phyloP scores from a whole-genome alignment of 2,888 invertebrate species.

The Hirtodrosophila histrioides region DNA sequence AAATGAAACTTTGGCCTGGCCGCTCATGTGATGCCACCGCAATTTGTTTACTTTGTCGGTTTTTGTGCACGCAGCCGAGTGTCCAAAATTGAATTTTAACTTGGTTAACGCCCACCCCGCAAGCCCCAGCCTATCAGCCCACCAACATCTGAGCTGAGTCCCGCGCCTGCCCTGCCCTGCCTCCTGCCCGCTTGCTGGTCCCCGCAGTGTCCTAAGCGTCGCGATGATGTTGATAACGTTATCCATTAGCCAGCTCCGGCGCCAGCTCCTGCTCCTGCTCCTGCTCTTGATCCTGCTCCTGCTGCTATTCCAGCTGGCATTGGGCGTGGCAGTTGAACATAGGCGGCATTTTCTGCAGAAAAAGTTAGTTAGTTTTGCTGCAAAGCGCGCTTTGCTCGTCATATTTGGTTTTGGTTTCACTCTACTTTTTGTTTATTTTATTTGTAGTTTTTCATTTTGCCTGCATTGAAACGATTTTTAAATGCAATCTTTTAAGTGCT shows the following conservation, averaged over 20 bases:
- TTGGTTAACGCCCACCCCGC: constrained; percentile 58
- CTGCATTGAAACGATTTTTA: constrained; percentile 51
- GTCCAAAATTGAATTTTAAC: constrained; percentile 72
- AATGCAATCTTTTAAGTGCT: constrained; percentile 72
- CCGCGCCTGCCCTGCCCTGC: not conserved
- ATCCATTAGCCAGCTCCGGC: constrained; percentile 57
- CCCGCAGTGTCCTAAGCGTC: constrained; percentile 43
- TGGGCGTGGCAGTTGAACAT: constrained; percentile 31
- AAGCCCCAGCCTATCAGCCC: constrained; percentile 13
- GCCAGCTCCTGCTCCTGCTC: not conserved
- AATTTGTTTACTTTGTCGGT: constrained; percentile 73
- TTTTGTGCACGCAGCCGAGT: constrained; percentile 69
- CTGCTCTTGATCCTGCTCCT: constrained; percentile 9
- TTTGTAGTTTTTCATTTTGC: constrained; percentile 14
- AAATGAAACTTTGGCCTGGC: constrained; percentile 33
- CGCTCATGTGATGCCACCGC: constrained; percentile 70
- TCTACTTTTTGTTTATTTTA: constrained; percentile 23
- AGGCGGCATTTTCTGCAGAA: constrained; percentile 11
- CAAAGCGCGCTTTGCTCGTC: constrained; percentile 50
- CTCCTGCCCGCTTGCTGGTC: constrained; percentile 16
- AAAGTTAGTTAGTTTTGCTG: constrained; percentile 63
- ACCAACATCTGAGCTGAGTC: constrained; percentile 10
- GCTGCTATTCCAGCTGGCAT: constrained; percentile 4
- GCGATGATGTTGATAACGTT: constrained; percentile 69
- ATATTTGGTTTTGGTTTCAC: constrained; percentile 51